A percentile compares a stretch with the other conserved stretches of the same genome.
phyloP scores from a whole-genome alignment of 2,888 invertebrate genomes.

The Arenicola marina region DNA sequence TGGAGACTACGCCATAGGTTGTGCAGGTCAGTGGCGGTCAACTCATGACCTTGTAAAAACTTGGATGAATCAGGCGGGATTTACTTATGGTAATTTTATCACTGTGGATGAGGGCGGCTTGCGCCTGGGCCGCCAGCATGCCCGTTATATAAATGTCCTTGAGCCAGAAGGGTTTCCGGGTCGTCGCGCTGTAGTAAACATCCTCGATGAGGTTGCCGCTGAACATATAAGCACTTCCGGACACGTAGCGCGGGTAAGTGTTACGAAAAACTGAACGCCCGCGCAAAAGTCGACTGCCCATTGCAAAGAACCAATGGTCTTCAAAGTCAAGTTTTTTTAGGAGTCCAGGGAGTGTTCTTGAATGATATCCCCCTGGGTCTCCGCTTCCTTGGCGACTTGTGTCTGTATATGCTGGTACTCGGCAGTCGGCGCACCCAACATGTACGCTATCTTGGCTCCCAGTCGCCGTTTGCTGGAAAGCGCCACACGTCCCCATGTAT shows the following conservation, averaged over 20 bases:
- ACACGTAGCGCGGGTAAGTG: slow-evolving; percentile 86
- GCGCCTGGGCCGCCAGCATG: slow-evolving; percentile 6
- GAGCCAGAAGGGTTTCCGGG: slow-evolving; percentile 14
- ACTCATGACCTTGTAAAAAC: slow-evolving; percentile 6
- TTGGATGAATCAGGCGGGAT: not conserved
- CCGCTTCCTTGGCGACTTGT: slow-evolving; percentile 7
- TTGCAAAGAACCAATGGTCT: slow-evolving; percentile 7
- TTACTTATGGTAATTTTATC: slow-evolving; percentile 8
- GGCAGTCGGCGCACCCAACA: slow-evolving; percentile 1
- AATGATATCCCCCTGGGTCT: slow-evolving; percentile 15
- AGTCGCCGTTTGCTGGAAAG: not conserved
- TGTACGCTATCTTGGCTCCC: slow-evolving; percentile 3
- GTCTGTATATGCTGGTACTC: not conserved
- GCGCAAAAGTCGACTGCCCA: slow-evolving; percentile 13
- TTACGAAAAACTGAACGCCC: slow-evolving; percentile 44
- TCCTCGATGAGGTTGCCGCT: slow-evolving; percentile 62
- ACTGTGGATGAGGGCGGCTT: slow-evolving; percentile 8
- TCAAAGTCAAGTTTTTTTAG: slow-evolving; percentile 17
- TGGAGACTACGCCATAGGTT: not conserved
- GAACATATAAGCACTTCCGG: slow-evolving; percentile 88
- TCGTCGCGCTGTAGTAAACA: slow-evolving; percentile 4
- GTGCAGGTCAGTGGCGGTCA: not conserved
- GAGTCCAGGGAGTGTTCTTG: slow-evolving; percentile 11
- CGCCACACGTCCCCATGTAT: slow-evolving; percentile 5
- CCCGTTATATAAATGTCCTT: slow-evolving; percentile 27